These are phyloP conservation scores for Lates calcarifer DNA, from an alignment of 2,113 vertebrate species.

Conservation along the genomic window DNA sequence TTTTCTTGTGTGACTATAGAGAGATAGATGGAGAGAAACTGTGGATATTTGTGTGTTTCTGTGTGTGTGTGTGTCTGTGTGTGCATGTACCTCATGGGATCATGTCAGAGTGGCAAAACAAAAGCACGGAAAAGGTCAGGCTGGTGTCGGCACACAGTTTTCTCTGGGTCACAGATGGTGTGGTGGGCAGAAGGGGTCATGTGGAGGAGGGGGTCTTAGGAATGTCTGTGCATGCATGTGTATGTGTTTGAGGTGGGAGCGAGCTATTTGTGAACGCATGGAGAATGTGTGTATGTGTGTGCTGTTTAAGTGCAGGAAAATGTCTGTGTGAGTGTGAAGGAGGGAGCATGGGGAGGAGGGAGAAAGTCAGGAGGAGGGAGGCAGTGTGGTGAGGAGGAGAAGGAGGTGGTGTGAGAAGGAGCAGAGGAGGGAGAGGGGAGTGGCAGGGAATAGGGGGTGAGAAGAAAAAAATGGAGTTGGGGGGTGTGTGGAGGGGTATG, in stretches of 20 bases:
- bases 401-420: slow-evolving; percentile 30
- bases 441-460: background rate
- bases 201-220: slow-evolving; percentile 66
- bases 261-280: slow-evolving; percentile 51
- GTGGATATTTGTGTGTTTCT: slow-evolving; percentile 19
- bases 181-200: slow-evolving; percentile 61
- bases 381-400: background rate
- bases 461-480: background rate
- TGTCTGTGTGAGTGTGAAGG: slow-evolving; percentile 42
- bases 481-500: too few relatives aligned
- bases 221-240: slow-evolving; percentile 61
- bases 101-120: slow-evolving; percentile 58
- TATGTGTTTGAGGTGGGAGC: slow-evolving; percentile 25
- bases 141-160: slow-evolving; percentile 65
- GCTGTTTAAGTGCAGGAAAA: slow-evolving; percentile 41
- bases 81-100: slow-evolving; percentile 34
- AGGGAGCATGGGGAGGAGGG: slow-evolving; percentile 13
- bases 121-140: slow-evolving; percentile 76
- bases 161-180: slow-evolving; percentile 80
- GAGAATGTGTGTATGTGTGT: slow-evolving; percentile 47
- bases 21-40: background rate
- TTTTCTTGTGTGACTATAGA: background rate
- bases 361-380: slow-evolving; percentile 22
- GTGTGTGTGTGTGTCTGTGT: slow-evolving; percentile 17
- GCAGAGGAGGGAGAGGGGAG: background rate